Base-by-base conservation (phyloP, 2,113 vertebrate genomes). In the Ceuthmochares aereus region DNA sequence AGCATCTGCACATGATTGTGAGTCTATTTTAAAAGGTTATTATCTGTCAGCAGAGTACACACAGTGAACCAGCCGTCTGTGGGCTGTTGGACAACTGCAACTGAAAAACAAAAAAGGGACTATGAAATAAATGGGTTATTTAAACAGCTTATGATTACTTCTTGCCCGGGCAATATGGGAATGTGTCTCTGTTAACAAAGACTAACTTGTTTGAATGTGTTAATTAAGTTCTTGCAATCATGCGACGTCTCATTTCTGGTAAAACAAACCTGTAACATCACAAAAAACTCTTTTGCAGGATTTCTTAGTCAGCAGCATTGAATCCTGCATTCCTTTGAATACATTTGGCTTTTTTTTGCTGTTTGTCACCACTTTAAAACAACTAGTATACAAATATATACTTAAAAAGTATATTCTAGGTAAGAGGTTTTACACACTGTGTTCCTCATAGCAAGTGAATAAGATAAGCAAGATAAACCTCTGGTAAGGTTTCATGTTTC, bases 11-110 rank as follows among this genome's bases (percentile, higher is more conserved):
- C 18, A 14, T 37, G 34, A 80, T 14, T 82, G 20, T 25, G 54
- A 77, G 27, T 56, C 34, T 92, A 83, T 94, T 94, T 97, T 94
- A 62, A 90, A 89, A 64, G 10, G 7, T 64, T 72, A 13, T 52
- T 75, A 90, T 88, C 43, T 62, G 51, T 45, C 55, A 66, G 43
- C 25, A 16, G 58, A 62, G 10, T 37, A 74, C 20, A 66, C 67
- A 88, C 19, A 54, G 30, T 26, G 37, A 93, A 85, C 13, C 5
- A 64, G 8, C 36, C 62, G 52, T 36, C 34, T 85, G 22, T 7
- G 23, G 23, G 36, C 45, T 89, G n/a, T 25, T 69, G 32, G 34
- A 84, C 14, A 68, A 10, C 18, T 66, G 27, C 5, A 81, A 30
- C 23, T 64, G 15, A 63, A 89, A 84, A 90, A 73, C 8, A 14